Base-by-base conservation (phyloP, 2,888 invertebrate genomes). In the Agonopterix subpropinquella region DNA sequence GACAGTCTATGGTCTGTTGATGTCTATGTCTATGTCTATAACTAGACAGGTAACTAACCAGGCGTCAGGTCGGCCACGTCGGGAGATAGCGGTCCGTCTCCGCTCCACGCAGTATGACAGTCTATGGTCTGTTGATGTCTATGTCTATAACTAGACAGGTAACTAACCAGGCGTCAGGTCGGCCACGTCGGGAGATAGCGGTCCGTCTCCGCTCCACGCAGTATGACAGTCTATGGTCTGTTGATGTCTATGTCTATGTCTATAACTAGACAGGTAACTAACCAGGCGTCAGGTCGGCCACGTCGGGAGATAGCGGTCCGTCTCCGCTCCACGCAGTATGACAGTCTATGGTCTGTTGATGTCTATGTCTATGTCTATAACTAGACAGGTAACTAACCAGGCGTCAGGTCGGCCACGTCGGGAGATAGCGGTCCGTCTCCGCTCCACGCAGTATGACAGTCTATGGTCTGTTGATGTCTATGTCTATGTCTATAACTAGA, bases 61-160 rank as follows among this genome's bases (percentile, higher is more conserved):
- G 91, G 91, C 46, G 91, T 91, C 49, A 91, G 78, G 55, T 91
- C 91, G 41, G 66, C 81, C 65, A 67, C 83, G 51, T 68, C 78
- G 59, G 55, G 70, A 56, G 18, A 56, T 9, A 71, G 65, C 1
- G 77, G 80, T 10, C 73, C 77, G 59, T 90, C 89, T 37, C 89
- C 90, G 65, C 92, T 91, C 94, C 93, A 92, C 91, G 77, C 93
- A 93, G 74, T 93, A 93, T 53, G 92, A 91, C 47, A 93, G 85
- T 0, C 72, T 52, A 50, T 63, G 57, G 53, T 71, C 73, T 2
- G 58, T 58, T 49, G 53, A 52, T 18, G 18, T 18, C 18, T 18
- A 18, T 18, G 4, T 18, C 18, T 18, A 13, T 13, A 18, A 18
- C 18, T 1, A 18, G 18, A 18, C 18, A 18, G 18, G 2, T 18